Conservation (phyloP, 2,113 vertebrate genomes). For the Bubo bubo region DNA sequence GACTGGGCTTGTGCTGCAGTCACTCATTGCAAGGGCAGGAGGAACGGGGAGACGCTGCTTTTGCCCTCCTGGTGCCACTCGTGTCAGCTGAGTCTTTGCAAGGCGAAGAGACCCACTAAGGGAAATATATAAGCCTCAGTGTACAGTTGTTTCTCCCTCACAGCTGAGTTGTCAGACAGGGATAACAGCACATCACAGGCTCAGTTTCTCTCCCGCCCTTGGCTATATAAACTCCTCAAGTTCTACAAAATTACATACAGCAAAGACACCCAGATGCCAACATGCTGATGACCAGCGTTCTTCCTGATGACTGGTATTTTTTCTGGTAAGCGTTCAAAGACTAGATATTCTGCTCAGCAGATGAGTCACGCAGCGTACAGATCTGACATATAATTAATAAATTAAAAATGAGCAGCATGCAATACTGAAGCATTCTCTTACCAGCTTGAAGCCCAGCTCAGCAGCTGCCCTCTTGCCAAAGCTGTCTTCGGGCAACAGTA, state of each 20-base stretch:
- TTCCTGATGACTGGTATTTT: not conserved
- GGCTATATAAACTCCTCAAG: not conserved
- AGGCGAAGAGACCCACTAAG: not conserved
- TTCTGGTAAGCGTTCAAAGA: not conserved
- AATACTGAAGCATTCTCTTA: not conserved
- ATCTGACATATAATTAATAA: not conserved
- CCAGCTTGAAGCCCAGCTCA: not conserved
- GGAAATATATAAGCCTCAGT: constrained; percentile 53
- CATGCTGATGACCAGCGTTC: accelerated
- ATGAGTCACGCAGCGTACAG: not conserved
- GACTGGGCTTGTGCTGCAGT: not conserved
- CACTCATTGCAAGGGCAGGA: accelerated
- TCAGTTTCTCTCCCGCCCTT: not conserved
- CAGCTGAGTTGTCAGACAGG: constrained; percentile 63
- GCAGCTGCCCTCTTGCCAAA: not conserved
- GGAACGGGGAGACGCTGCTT: not conserved
- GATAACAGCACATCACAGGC: constrained; percentile 74
- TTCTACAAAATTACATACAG: not conserved
- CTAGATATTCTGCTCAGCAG: not conserved
- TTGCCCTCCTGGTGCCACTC: not conserved
- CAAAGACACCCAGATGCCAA: not conserved
- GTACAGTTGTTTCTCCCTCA: constrained; percentile 44
- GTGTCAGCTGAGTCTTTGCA: accelerated
- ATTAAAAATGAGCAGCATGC: not conserved
- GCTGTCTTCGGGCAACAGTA: not conserved